Base-by-base conservation (phyloP, 2,797 vertebrate genomes). In the Falco columbarius region DNA sequence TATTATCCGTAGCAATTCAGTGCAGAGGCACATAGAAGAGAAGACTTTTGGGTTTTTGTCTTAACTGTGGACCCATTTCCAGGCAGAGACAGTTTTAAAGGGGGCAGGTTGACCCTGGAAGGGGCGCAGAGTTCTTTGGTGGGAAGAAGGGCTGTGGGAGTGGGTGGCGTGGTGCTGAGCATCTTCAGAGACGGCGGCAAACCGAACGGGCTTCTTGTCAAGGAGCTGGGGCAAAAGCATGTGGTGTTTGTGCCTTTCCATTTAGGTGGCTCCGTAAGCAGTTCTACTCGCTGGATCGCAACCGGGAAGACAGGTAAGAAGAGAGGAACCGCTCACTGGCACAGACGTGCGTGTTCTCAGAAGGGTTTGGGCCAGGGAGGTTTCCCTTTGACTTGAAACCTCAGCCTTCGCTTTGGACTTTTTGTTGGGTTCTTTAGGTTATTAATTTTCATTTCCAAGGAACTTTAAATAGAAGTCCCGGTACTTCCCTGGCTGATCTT, bases 231-330 rank as follows among this genome's bases (percentile, higher is more conserved):
- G n/a, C 81, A 91, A 3, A 94, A 94, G 44, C 1, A 1, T 73
- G 82, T 76, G 16, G 0, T 93, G 61, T 88, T 26, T 87, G 49
- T 85, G 58, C 94, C 42, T 84, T 70, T 82, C 89, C 5, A 9
- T 34, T 47, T 27, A 99, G 99, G 98, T 99, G 99, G 99, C 98
- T 99, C 90, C 98, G 99, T 74, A 99, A 99, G 95, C 99, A 99
- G 98, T 99, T 99, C 97, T 99, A 99, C 66, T 98, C 99, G 0
- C 98, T 99, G 63, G 99, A 99, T 95, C 99, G 99, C 70, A 99
- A 99, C 97, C 98, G 99, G 87, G 99, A 99, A 68, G 99, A 99
- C 96, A 99, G 99, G 99, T 99, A 97, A 98, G 98, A 97, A 66
- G 54, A 42, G 65, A 21, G 61, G 2, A 20, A 71, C 14, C 7